Evolutionary conservation across 2,113 vertebrate genomes (phyloP).

Genomic region (Cervus canadensis): DNA sequence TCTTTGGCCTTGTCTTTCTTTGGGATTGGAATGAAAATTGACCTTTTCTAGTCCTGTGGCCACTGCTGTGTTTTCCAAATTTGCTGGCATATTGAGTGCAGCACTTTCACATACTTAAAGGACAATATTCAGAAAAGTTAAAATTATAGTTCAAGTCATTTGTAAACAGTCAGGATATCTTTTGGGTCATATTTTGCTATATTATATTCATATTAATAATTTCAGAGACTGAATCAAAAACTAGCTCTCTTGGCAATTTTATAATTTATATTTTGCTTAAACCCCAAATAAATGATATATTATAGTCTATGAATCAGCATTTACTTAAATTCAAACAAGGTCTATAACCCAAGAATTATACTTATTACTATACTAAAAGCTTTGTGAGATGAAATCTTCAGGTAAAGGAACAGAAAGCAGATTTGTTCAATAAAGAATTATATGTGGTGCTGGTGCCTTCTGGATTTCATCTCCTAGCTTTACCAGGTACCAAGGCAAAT

Average conservation of each 20-base stretch:
- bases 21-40: not conserved
- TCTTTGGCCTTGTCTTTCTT: not conserved
- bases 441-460: not conserved
- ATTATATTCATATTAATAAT: not conserved
- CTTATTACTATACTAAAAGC: not conserved
- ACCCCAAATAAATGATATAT: not conserved
- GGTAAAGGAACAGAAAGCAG: not conserved
- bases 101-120: not conserved
- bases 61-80: not conserved
- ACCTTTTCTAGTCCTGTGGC: not conserved
- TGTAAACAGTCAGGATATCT: not conserved
- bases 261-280: not conserved
- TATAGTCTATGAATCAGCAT: not conserved
- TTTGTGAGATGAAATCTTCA: constrained; percentile 21
- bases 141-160: constrained; percentile 10
- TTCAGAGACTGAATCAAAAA: not conserved
- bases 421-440: not conserved
- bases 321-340: constrained; percentile 24
- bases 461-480: not conserved
- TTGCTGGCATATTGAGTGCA: not conserved
- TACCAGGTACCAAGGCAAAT: not conserved
- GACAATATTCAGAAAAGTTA: not conserved
- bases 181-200: not conserved
- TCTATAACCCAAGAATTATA: not conserved
- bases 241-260: not conserved